A percentile compares a stretch with the other conserved stretches of the same genome.
phyloP scores from a whole-genome alignment of 2,797 vertebrate genomes.

The Crypturellus tataupa region DNA sequence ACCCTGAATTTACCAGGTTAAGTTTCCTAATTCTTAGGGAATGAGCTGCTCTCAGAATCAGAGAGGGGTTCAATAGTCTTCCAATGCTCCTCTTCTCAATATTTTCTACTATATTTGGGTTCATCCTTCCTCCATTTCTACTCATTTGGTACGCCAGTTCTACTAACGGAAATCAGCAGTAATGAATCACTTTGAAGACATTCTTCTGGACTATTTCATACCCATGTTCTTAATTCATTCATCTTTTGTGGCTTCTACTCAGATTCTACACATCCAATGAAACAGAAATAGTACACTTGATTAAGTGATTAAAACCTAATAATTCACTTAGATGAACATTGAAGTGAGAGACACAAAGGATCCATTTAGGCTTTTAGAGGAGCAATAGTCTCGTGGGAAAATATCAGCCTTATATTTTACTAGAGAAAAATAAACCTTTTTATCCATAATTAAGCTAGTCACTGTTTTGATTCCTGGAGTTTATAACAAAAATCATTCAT shows the following conservation, averaged over 20 bases:
- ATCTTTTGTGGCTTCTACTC: neutral
- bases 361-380: neutral
- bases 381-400: neutral
- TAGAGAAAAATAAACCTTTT: slow-evolving; percentile 26
- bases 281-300: neutral
- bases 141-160: too few species aligned
- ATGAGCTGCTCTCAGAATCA: too few species aligned
- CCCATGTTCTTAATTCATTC: neutral
- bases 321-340: neutral
- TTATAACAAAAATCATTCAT: slow-evolving; percentile 21
- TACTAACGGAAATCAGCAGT: neutral
- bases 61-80: too few species aligned
- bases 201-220: neutral
- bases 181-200: neutral
- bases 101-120: too few species aligned
- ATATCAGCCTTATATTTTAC: neutral
- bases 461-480: neutral
- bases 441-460: slow-evolving; percentile 6
- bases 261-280: neutral
- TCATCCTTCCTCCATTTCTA: too few species aligned
- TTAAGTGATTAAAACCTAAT: neutral
- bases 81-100: too few species aligned
- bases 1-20: too few species aligned
- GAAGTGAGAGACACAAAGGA: neutral
- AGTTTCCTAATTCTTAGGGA: too few species aligned